phyloP scores from a whole-genome alignment of 2,113 vertebrate species.

The Scomber colias region DNA sequence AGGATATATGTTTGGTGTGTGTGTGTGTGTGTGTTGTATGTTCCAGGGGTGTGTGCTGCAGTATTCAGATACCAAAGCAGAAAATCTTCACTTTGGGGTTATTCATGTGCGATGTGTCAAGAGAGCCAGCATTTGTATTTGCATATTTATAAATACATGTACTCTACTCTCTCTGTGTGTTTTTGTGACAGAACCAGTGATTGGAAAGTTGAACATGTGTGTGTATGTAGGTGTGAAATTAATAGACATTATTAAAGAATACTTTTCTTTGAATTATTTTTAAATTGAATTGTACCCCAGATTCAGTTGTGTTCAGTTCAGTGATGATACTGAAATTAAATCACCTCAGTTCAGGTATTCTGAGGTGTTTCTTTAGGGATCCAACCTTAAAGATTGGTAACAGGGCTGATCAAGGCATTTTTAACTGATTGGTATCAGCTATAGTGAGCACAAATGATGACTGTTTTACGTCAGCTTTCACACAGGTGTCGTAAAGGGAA shows the following conservation, averaged over 20 bases:
- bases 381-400: too few species aligned
- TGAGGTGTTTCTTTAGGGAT: too few species aligned
- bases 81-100: background rate
- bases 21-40: constrained; percentile 24
- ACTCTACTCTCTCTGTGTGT: background rate
- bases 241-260: background rate
- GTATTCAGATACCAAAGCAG: background rate
- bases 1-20: constrained; percentile 43
- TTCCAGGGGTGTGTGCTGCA: background rate
- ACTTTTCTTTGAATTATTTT: too few species aligned
- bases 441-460: too few species aligned
- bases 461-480: too few species aligned
- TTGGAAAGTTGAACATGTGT: background rate
- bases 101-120: background rate
- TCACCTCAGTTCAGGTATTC: too few species aligned
- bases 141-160: background rate
- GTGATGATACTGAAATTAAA: too few species aligned
- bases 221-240: background rate
- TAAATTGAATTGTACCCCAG: too few species aligned
- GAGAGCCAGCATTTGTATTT: background rate
- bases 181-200: background rate
- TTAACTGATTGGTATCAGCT: too few species aligned
- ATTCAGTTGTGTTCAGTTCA: too few species aligned
- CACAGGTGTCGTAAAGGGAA: too few species aligned
- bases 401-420: too few species aligned